Evolutionary conservation across 1,140 invertebrate species (phyloP).

Genomic region (Panagrolaimus sp.): DNA sequence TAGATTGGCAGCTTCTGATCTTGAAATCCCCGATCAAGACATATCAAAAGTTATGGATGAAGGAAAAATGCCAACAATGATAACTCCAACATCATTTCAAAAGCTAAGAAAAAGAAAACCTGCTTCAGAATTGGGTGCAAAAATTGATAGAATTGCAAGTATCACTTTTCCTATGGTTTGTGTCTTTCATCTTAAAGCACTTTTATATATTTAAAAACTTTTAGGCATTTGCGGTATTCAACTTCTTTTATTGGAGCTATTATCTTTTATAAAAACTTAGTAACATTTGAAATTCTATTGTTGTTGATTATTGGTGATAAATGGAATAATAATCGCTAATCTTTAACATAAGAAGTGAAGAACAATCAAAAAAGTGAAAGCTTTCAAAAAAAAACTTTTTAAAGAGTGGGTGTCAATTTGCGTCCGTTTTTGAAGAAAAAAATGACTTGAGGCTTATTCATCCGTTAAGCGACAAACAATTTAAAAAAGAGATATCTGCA

Average conservation of each 20-base stretch:
- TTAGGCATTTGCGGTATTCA: slow-evolving; percentile 53
- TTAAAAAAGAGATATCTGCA: slow-evolving; percentile 3
- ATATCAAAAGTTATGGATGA: not conserved
- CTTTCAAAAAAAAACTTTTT: not conserved
- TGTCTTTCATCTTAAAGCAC: not conserved
- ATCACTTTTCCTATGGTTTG: slow-evolving; percentile 48
- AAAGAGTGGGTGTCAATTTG: slow-evolving; percentile 5
- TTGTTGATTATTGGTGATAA: not conserved
- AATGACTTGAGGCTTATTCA: too few species aligned
- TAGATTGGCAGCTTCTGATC: slow-evolving; percentile 6
- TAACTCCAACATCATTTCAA: slow-evolving; percentile 1
- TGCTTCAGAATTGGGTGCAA: slow-evolving; percentile 43
- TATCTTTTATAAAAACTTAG: slow-evolving; percentile 40
- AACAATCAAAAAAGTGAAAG: slow-evolving; percentile 7
- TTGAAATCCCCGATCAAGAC: not conserved
- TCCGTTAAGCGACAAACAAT: not conserved
- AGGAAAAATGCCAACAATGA: slow-evolving; percentile 10
- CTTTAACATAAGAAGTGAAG: slow-evolving; percentile 5
- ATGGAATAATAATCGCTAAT: not conserved
- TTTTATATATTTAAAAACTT: slow-evolving; percentile 22
- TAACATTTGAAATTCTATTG: too few species aligned
- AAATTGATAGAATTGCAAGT: slow-evolving; percentile 48
- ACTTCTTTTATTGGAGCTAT: slow-evolving; percentile 53
- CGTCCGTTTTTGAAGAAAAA: not conserved
- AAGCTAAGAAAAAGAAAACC: slow-evolving; percentile 23